Evolutionary conservation across 2,797 vertebrate species (phyloP).

Genomic region (Chelidonichthys spinosus): DNA sequence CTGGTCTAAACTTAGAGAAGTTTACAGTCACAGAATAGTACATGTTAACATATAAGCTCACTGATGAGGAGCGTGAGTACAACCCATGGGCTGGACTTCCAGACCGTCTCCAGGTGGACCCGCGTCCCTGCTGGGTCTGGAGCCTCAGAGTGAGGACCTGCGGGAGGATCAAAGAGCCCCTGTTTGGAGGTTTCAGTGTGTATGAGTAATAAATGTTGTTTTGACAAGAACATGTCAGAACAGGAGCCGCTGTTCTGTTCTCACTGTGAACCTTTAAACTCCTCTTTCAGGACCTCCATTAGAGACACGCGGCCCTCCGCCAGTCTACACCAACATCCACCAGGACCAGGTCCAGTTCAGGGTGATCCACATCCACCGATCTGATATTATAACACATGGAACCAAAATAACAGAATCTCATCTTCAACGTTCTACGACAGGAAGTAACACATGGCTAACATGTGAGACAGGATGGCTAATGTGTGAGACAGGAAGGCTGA

Average conservation of each 20-base stretch:
- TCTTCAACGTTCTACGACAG: no score
- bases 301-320: conserved; percentile 28
- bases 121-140: not conserved
- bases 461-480: no score
- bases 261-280: conserved; percentile 60
- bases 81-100: not conserved
- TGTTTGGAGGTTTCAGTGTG: conserved; percentile 53
- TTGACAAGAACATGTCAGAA: conserved; percentile 70
- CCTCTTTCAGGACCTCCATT: conserved; percentile 51
- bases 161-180: conserved; percentile 57
- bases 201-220: conserved; percentile 70
- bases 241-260: conserved; percentile 64
- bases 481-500: no score
- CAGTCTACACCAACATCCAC: conserved; percentile 36
- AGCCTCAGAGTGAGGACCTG: conserved; percentile 16
- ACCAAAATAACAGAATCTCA: no score
- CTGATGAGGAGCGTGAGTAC: not conserved
- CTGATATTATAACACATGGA: not conserved
- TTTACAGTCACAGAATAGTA: not conserved
- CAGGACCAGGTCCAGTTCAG: not conserved
- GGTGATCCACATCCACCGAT: not conserved
- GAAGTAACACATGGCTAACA: no score
- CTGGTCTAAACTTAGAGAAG: no score
- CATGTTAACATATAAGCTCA: not conserved
- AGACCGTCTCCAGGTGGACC: not conserved